A percentile compares a stretch with the other conserved stretches of the same genome.
Conservation (phyloP, 1,140 invertebrate genomes). For the Wiebesia pumilae region DNA sequence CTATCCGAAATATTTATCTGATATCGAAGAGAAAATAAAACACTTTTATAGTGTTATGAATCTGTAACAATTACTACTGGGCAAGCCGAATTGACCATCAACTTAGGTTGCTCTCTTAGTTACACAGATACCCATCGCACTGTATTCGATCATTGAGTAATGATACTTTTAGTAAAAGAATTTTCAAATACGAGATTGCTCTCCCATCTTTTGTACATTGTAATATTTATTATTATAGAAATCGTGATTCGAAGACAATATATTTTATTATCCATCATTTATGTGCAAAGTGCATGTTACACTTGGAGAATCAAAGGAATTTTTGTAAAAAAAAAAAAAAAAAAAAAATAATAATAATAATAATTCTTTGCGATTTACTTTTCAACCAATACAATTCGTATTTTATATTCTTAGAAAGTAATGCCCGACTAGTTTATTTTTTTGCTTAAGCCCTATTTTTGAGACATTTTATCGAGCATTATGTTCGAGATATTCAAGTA, state of each 20-base stretch:
- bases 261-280: slow-evolving; percentile 49
- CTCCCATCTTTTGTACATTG: slow-evolving; percentile 46
- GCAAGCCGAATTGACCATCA: slow-evolving; percentile 3
- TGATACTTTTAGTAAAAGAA: slow-evolving; percentile 15
- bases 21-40: slow-evolving; percentile 4
- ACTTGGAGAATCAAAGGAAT: not conserved
- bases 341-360: no score
- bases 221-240: slow-evolving; percentile 34
- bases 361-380: slow-evolving; percentile 43
- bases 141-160: slow-evolving; percentile 14
- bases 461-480: slow-evolving; percentile 39
- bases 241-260: slow-evolving; percentile 46
- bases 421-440: slow-evolving; percentile 27
- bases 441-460: slow-evolving; percentile 46
- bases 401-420: slow-evolving; percentile 41
- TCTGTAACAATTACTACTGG: slow-evolving; percentile 22
- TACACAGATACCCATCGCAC: not conserved
- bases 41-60: slow-evolving; percentile 36
- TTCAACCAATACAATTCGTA: slow-evolving; percentile 35
- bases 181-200: slow-evolving; percentile 20
- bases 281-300: slow-evolving; percentile 7
- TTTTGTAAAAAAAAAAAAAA: slow-evolving; percentile 54
- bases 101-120: not conserved
- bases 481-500: slow-evolving; percentile 28
- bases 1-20: slow-evolving; percentile 27